These are phyloP conservation scores for Myathropa florea DNA, from an alignment of 2,888 invertebrate species.

Conservation along the genomic window DNA sequence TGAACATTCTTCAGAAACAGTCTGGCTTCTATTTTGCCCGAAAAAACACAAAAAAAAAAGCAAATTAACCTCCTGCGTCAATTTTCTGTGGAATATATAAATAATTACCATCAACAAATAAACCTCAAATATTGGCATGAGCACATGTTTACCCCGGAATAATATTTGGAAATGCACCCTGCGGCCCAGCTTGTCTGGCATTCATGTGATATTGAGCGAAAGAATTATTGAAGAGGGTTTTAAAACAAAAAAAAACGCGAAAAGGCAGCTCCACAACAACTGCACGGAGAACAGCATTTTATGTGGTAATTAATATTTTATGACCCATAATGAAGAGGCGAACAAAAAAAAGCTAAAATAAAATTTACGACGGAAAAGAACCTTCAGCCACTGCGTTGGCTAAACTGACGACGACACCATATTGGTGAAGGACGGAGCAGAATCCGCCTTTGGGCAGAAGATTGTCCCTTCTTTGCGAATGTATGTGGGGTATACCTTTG, in stretches of 20 bases:
- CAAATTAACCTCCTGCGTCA: not conserved
- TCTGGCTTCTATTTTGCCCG: not conserved
- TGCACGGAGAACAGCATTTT: slow-evolving; percentile 42
- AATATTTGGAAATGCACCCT: slow-evolving; percentile 39
- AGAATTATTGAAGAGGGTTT: slow-evolving; percentile 55
- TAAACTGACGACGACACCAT: slow-evolving; percentile 1
- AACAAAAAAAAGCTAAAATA: slow-evolving; percentile 27
- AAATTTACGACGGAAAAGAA: slow-evolving; percentile 47
- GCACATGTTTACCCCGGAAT: slow-evolving; percentile 38
- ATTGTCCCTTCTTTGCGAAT: not conserved
- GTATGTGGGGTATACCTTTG: not conserved
- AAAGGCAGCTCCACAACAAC: slow-evolving; percentile 4
- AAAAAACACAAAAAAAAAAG: not conserved
- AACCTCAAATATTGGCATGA: slow-evolving; percentile 17
- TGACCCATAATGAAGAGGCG: slow-evolving; percentile 51
- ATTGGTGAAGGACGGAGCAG: slow-evolving; percentile 9
- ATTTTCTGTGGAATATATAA: slow-evolving; percentile 12
- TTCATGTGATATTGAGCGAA: slow-evolving; percentile 30
- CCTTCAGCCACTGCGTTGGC: not conserved
- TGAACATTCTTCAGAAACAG: not conserved
- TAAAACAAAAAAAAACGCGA: slow-evolving; percentile 16
- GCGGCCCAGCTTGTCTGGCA: not conserved
- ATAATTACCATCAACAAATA: slow-evolving; percentile 33
- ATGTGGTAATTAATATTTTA: slow-evolving; percentile 66
- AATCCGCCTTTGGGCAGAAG: not conserved